Evolutionary conservation across 2,888 invertebrate genomes (phyloP), one percentile per base, ranked within the genome.

Genomic region (Macaria notata): DNA sequence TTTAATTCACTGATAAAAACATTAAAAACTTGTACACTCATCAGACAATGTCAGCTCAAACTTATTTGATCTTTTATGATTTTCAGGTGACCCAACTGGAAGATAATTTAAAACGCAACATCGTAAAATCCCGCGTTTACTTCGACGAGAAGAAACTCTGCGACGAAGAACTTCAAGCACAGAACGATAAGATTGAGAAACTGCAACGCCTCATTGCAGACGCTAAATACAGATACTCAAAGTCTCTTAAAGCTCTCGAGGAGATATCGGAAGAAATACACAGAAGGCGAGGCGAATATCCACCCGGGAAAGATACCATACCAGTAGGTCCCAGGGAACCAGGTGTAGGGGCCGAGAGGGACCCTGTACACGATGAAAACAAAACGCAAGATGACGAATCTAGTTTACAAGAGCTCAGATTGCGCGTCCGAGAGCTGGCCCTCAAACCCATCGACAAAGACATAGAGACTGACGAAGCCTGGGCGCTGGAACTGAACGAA

Each of bases 251-350:
- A 66, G 95, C 95, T 64, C 92, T 98, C 33, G 98, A 98, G 82
- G 94, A 95, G 68, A 98, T 98, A 61, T 98, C 98, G 6, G 97
- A 98, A 86, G 97, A 98, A 76, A 98, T 98, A 66, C 97, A 98
- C 79, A 93, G 94, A 75, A 91, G 95, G 7, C 84, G 93, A 51
- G 94, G 94, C 49, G 93, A 93, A 47, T 92, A 89, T 44, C 88
- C 83, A 0, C 87, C 87, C 0, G 87, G 83, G 0, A 88, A 88
- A 47, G 85, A 93, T 71, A 79, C 83, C 1, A 81, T 86, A 33
- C 92, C 92, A 0, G 91, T 92, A 0, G 92, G 92, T 0, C 89
- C 91, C 0, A 81, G 94, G 46, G 95, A 95, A 71, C 96, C 96
- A 0, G 96, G 96, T 0, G 96, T 96, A 0, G 96, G 96, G 0